Conservation (phyloP, 2,113 vertebrate species). For the Gnathochromis pfefferi region DNA sequence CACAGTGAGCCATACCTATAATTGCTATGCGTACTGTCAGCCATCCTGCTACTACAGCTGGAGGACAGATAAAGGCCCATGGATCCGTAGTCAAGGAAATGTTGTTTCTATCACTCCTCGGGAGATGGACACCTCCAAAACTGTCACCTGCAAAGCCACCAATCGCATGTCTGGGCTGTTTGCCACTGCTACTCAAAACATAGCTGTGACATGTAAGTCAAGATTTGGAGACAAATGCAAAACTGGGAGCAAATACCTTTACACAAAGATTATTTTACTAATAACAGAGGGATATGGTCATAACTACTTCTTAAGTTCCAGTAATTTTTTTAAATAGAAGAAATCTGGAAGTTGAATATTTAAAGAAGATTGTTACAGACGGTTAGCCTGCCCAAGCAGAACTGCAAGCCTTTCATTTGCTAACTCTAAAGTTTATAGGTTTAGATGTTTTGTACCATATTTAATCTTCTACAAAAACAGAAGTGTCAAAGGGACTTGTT, state of each 20-base stretch:
- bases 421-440: neutral
- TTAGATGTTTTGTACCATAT: neutral
- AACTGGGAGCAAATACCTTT: neutral
- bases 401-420: neutral
- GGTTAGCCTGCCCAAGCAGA: neutral
- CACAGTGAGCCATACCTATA: conserved; percentile 11
- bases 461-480: neutral
- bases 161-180: conserved; percentile 33
- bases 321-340: neutral
- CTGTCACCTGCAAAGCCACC: conserved; percentile 26
- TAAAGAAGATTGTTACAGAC: neutral
- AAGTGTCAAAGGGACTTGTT: neutral
- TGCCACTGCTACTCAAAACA: neutral
- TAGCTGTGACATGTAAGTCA: neutral
- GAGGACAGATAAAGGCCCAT: neutral
- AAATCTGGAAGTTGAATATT: neutral
- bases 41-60: conserved; percentile 39
- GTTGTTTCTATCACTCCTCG: conserved; percentile 4
- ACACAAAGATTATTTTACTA: neutral
- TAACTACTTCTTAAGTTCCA: neutral
- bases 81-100: conserved; percentile 8
- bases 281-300: neutral
- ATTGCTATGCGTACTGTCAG: conserved; percentile 21
- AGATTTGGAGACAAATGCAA: neutral
- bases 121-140: neutral